Base-by-base conservation (phyloP, 2,797 vertebrate genomes). In the Phataginus tetradactyla region DNA sequence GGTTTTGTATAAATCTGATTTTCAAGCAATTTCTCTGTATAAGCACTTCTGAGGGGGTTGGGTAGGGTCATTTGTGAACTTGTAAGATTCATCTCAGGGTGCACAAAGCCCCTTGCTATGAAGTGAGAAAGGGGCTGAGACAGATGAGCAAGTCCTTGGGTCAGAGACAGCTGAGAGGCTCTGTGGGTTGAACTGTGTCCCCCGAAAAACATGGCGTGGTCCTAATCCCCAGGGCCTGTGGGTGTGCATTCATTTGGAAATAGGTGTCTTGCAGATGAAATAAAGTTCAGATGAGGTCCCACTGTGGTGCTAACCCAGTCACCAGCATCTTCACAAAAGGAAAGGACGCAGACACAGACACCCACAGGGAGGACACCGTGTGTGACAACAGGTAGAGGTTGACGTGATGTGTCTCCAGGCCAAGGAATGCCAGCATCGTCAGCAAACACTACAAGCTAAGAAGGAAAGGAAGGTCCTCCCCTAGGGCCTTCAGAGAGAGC, bases 1-100 rank as follows among this genome's bases (percentile, higher is more conserved):
- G 21, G 14, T 13, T 94, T 94, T 79, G 25, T 75, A 66, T 59
- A 45, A 89, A 91, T 86, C 29, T 86, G 51, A 93, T 91, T 95
- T 96, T 93, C 69, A 95, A 91, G 85, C 81, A 64, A 68, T 63
- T 74, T 90, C 71, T 87, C 55, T 13, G 14, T 90, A 94, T 42
- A 59, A 71, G 51, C 34, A 59, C 49, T 89, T 96, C 55, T 29
- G 23, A 94, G 45, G 18, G 27, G 20, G 27, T 57, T 90, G 71
- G 25, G 29, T 49, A 49, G n/a, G 91, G 11, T 68, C 34, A 78
- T 83, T 75, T 59, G 49, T 66, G 57, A 87, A 94, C 86, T 23
- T 45, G 3, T 77, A 51, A 68, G 80, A 81, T 51, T 18, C 37
- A 34, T 17, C 55, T 79, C 83, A 51, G 66, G 39, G 79, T 34